Conservation (phyloP, 1,140 invertebrate species). For the Dendrolimus kikuchii region DNA sequence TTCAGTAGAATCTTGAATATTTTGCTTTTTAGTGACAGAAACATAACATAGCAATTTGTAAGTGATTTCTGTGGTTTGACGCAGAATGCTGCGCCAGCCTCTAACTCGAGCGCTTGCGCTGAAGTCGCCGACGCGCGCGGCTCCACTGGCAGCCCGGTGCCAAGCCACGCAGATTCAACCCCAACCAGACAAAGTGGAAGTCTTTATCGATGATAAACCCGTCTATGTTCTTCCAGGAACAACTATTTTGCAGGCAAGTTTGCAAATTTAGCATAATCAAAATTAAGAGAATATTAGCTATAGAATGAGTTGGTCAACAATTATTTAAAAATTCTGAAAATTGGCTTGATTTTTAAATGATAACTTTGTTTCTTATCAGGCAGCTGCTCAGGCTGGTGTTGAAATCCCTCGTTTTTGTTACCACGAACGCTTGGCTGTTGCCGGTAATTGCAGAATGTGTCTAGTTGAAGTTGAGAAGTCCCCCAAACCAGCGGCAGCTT, state of each 20-base stretch:
- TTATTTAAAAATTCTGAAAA: too few species aligned
- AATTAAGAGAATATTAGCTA: slow-evolving; percentile 1
- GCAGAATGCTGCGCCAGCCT: slow-evolving; percentile 75
- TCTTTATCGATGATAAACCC: slow-evolving; percentile 98
- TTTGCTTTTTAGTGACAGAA: not conserved
- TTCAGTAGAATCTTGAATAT: not conserved
- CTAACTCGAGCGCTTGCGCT: slow-evolving; percentile 68
- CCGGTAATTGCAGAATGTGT: slow-evolving; percentile 99
- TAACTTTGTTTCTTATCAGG: slow-evolving; percentile 68
- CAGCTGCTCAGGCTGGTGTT: slow-evolving; percentile 94
- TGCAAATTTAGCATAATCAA: not conserved
- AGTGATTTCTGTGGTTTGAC: slow-evolving; percentile 27
- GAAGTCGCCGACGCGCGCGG: slow-evolving; percentile 42
- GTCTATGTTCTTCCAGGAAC: slow-evolving; percentile 96
- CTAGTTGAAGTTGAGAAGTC: slow-evolving; percentile 98
- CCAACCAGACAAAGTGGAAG: slow-evolving; percentile 90
- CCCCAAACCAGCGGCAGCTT: slow-evolving; percentile 97
- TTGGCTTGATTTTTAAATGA: not conserved
- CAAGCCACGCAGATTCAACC: slow-evolving; percentile 59
- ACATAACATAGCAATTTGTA: slow-evolving; percentile 1
- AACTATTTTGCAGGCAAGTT: slow-evolving; percentile 93
- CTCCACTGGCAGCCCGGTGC: slow-evolving; percentile 54
- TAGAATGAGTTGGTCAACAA: too few species aligned
- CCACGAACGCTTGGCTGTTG: slow-evolving; percentile 97
- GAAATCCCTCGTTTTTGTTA: slow-evolving; percentile 99